Base-by-base conservation (phyloP, 2,113 vertebrate species). In the Antigone vipio region DNA sequence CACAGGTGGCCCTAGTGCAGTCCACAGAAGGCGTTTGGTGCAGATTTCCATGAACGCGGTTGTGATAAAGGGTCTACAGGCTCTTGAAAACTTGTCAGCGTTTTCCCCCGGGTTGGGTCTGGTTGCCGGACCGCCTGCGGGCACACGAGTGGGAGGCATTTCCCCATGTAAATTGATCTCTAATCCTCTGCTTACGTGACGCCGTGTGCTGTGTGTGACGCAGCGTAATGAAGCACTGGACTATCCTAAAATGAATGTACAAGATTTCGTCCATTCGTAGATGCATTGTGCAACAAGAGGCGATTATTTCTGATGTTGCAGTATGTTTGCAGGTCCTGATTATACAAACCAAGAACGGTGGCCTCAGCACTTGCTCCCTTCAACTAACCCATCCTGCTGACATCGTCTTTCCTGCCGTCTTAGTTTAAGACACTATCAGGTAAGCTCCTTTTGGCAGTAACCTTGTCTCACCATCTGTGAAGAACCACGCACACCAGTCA, bases 401-500 rank as follows among this genome's bases (percentile, higher is more conserved):
- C 62, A 5, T 1, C 40, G 55, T 44, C 72, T 49, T 77, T 34
- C 47, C 75, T 40, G 47, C 38, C 4, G 2, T 8, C 38, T 52
- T 21, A 44, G 24, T 64, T 67, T 84, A 30, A 60, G 35, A 34
- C 17, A 17, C 15, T 19, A 11, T n/a, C 5, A 3, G 26, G 21
- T 6, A 67, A 85, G 59, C 50, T 53, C 29, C 42, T 77, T 79
- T 38, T 12, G 60, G 32, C 76, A 45, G 59, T 10, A 32, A 32
- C 62, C 66, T 64, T 2, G 2, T 35, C 73, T 62, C 52, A 9
- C 44, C 15, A 5, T 30, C 69, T 15, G 52, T 1, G 1, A 45
- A 44, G 73, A 35, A 26, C 5, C 38, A 21, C 3, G 2, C 19
- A 2, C 11, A 6, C 0, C 2, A 4, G 23, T 18, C 58, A 22